Evolutionary conservation across 2,888 invertebrate species (phyloP).

Genomic region (Melanostoma mellinum): DNA sequence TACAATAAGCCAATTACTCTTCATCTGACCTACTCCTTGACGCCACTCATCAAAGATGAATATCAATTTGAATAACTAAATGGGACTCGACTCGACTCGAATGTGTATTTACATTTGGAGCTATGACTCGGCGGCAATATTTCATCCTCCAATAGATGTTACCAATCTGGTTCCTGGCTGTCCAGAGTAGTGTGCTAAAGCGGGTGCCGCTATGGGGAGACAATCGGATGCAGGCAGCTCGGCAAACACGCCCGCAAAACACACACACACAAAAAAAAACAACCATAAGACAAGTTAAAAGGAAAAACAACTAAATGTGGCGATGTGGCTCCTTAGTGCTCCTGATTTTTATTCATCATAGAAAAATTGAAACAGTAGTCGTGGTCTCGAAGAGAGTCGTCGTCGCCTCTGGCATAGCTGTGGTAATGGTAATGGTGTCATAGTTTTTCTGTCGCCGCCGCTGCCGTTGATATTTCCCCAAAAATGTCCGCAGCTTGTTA

Average conservation of each 20-base stretch:
- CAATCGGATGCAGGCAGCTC: conserved; percentile 68
- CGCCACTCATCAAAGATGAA: conserved; percentile 69
- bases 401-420: conserved; percentile 28
- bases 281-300: conserved; percentile 14
- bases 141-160: conserved; percentile 58
- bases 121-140: conserved; percentile 42
- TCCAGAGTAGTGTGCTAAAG: conserved; percentile 60
- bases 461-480: conserved; percentile 59
- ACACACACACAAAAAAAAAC: conserved; percentile 14
- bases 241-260: conserved; percentile 47
- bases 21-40: conserved; percentile 64
- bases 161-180: conserved; percentile 68
- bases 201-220: conserved; percentile 69
- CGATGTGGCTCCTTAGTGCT: conserved; percentile 69
- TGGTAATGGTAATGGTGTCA: conserved; percentile 68
- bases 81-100: conserved; percentile 28
- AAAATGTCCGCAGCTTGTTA: conserved; percentile 60
- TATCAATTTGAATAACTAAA: conserved; percentile 69
- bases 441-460: conserved; percentile 66
- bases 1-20: conserved; percentile 59
- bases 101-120: conserved; percentile 60
- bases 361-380: conserved; percentile 68
- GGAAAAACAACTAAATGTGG: conserved; percentile 63
- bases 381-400: conserved; percentile 28
- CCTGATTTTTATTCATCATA: conserved; percentile 72